Evolutionary conservation across 2,888 invertebrate species (phyloP), one percentile per base, ranked within the genome.

Genomic region (Shargacucullia verbasci): DNA sequence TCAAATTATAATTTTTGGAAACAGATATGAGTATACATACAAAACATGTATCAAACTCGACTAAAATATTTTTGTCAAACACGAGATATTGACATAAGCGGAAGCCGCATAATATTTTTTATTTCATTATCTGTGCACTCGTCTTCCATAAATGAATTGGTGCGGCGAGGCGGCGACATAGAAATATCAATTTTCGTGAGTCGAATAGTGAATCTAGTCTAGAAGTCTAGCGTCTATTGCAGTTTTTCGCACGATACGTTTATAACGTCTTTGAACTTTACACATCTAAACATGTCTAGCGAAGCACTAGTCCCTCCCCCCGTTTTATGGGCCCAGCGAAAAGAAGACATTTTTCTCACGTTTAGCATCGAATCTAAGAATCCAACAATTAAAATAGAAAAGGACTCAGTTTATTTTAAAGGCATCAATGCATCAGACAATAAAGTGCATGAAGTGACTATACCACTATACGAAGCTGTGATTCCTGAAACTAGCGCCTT

Each of bases 271-370:
- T 48, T 29, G 11, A 69, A 66, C 15, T 50, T 59, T 29, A 52
- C 48, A 50, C 45, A 59, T 58, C 65, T 54, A 69, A 82, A 50
- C 62, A 92, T 92, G 92, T 84, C 92, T 80, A 96, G 95, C 83
- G 89, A 95, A 86, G 89, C 82, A 77, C 78, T 86, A 76, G 85
- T 87, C 59, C 97, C 97, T 82, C 98, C 99, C 66, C 96, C 97
- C 68, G 97, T 99, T 77, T 95, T 97, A 91, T 99, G 99, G 99
- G 99, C 99, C 56, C 99, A 99, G 90, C 95, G 98, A 82, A 96
- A 96, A 80, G 96, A 96, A 81, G 94, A 97, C 79, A 90, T 99
- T 68, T 98, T 96, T 85, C 95, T 99, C 78, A 99, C 98, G 73
- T 96, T 99, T 87, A 97, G 97, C 91, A 95, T 99, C 82, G 99